phyloP scores from a whole-genome alignment of 2,113 vertebrate species.

The Sphaerodactylus townsendi region DNA sequence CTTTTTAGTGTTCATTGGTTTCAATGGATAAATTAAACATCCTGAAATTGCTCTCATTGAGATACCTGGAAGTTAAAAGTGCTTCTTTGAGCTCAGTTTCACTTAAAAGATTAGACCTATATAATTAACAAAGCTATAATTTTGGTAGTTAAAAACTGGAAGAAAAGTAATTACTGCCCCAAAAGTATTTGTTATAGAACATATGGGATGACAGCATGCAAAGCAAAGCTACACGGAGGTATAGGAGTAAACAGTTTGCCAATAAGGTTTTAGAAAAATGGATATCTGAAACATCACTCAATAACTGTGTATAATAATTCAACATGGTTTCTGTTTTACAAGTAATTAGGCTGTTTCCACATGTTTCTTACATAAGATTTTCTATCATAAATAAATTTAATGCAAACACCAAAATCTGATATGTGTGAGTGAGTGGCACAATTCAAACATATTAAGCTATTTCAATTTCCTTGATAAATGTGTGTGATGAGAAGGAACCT shows the following conservation, averaged over 20 bases:
- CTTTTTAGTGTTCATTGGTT: not conserved
- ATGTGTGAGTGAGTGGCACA: not conserved
- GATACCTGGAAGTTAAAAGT: conserved; percentile 3
- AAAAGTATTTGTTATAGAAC: conserved; percentile 1
- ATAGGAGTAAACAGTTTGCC: not conserved
- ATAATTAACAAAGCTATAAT: conserved; percentile 17
- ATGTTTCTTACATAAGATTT: not conserved
- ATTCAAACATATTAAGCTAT: not conserved
- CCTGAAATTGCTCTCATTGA: not conserved
- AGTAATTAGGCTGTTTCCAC: not conserved
- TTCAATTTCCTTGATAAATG: not conserved
- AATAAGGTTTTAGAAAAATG: not conserved
- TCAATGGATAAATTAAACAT: not conserved
- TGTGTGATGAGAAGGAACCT: no score
- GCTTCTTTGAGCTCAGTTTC: not conserved
- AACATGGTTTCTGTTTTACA: not conserved
- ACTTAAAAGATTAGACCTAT: not conserved
- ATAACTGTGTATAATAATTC: not conserved
- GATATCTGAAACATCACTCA: not conserved
- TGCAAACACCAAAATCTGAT: not conserved
- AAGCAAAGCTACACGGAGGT: not conserved
- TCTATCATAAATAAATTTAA: not conserved
- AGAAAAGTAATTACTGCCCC: conserved; percentile 5
- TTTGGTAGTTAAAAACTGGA: conserved; percentile 10
- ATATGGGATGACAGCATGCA: not conserved